These are phyloP conservation scores for Oryzias celebensis DNA, from an alignment of 2,113 vertebrate species.

Conservation along the genomic window DNA sequence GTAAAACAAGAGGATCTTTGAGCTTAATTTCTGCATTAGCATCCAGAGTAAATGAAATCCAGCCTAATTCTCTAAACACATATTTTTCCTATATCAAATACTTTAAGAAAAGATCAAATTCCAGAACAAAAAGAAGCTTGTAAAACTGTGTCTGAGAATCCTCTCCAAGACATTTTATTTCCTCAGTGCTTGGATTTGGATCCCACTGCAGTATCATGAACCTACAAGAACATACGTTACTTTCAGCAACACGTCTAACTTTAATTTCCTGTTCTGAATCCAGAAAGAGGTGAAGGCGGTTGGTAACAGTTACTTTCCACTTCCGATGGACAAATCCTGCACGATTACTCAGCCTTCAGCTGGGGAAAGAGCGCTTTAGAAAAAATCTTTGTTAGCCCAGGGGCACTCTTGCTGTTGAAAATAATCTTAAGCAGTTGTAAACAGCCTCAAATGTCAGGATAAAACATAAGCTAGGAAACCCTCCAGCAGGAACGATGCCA, in stretches of 20 bases:
- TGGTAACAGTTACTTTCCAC: not conserved
- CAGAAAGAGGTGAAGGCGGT: not conserved
- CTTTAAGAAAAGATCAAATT: no score
- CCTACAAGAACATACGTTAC: not conserved
- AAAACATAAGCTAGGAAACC: not conserved
- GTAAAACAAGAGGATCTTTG: no score
- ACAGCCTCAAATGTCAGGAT: not conserved
- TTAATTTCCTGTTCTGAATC: not conserved
- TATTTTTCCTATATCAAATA: no score
- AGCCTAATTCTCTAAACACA: no score
- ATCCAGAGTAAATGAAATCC: no score
- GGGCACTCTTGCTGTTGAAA: slow-evolving; percentile 1
- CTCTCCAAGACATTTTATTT: no score
- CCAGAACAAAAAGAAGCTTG: no score
- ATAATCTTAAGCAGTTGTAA: not conserved
- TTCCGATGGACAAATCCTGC: not conserved
- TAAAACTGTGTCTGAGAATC: no score
- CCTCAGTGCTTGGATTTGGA: no score
- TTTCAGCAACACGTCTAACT: not conserved
- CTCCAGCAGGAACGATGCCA: not conserved
- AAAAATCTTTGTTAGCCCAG: not conserved
- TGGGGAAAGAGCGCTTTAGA: not conserved
- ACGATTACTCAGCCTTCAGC: not conserved
- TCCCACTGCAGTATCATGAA: no score
- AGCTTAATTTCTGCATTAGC: no score